These are phyloP conservation scores for Chondrosia reniformis DNA, from an alignment of 37 sponge, comb jelly and placozoan species.

Conservation along the genomic window DNA sequence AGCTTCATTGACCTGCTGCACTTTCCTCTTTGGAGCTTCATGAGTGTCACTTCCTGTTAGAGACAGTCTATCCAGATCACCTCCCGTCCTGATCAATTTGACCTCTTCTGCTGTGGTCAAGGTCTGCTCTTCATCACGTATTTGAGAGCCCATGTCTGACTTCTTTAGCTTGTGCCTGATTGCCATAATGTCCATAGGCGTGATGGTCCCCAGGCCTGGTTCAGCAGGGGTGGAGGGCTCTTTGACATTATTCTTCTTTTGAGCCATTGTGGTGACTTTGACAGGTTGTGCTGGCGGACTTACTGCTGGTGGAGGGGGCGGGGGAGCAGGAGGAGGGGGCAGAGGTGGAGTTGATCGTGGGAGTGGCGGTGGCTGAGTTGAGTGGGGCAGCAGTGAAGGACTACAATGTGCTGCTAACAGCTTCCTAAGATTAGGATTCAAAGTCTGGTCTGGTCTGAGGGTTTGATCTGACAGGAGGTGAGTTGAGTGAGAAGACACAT, in stretches of 20 bases:
- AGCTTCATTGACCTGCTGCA: not conserved
- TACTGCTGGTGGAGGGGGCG: slow-evolving; percentile 37
- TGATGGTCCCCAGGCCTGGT: not conserved
- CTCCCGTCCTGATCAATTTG: slow-evolving; percentile 8
- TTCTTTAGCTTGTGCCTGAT: slow-evolving; percentile 11
- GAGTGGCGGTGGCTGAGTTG: not conserved
- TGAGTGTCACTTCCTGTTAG: not conserved
- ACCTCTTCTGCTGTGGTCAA: slow-evolving; percentile 16
- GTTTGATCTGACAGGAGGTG: not conserved
- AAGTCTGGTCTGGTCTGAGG: slow-evolving; percentile 3
- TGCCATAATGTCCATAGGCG: slow-evolving; percentile 31
- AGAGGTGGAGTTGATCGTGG: slow-evolving; percentile 21
- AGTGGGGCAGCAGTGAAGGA: not conserved
- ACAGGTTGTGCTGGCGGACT: not conserved
- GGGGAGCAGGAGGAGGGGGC: slow-evolving; percentile 21
- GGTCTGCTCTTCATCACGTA: not conserved
- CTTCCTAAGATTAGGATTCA: not conserved
- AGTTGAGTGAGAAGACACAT: not conserved
- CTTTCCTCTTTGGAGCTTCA: not conserved
- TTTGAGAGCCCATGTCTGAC: slow-evolving; percentile 13
- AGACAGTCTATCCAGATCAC: slow-evolving; percentile 11
- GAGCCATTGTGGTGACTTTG: not conserved
- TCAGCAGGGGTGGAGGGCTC: not conserved
- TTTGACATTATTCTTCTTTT: not conserved
- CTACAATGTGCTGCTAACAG: not conserved